Evolutionary conservation across 2,888 invertebrate species (phyloP).

Genomic region (Cryptocheilus praepositus): DNA sequence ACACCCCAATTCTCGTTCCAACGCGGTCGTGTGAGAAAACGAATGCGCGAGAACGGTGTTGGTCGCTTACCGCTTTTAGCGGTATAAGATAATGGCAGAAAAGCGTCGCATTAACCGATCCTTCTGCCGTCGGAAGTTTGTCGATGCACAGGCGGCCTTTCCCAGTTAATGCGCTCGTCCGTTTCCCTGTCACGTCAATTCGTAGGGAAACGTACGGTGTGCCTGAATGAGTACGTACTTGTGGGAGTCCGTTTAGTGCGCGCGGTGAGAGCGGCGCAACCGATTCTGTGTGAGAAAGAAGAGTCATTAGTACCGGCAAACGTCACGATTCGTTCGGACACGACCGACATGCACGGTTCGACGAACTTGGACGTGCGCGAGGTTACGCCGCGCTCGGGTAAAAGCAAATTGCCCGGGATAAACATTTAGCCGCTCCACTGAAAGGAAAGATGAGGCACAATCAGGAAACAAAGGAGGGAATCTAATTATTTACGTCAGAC

Average conservation of each 20-base stretch:
- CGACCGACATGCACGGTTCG: slow-evolving; percentile 36
- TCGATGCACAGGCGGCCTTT: background rate
- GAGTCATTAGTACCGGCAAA: slow-evolving; percentile 47
- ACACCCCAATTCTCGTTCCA: too few relatives aligned
- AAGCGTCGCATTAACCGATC: too few relatives aligned
- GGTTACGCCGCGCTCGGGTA: background rate
- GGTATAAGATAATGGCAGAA: too few relatives aligned
- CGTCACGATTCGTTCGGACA: slow-evolving; percentile 39
- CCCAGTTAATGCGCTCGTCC: background rate
- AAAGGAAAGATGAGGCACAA: too few relatives aligned
- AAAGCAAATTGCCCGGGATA: too few relatives aligned
- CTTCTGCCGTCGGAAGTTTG: background rate
- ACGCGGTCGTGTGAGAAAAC: too few relatives aligned
- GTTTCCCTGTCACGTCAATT: slow-evolving; percentile 1
- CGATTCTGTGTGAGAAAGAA: slow-evolving; percentile 8
- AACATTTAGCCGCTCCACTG: too few relatives aligned
- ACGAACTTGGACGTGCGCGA: slow-evolving; percentile 23
- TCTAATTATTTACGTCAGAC: too few relatives aligned
- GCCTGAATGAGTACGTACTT: background rate
- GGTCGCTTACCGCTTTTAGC: too few relatives aligned
- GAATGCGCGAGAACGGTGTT: too few relatives aligned
- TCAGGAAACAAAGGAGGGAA: too few relatives aligned
- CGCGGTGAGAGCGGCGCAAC: background rate
- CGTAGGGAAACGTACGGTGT: background rate
- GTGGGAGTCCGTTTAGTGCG: background rate